phyloP scores from a whole-genome alignment of 1,140 invertebrate species.

The Wiebesia pumilae region DNA sequence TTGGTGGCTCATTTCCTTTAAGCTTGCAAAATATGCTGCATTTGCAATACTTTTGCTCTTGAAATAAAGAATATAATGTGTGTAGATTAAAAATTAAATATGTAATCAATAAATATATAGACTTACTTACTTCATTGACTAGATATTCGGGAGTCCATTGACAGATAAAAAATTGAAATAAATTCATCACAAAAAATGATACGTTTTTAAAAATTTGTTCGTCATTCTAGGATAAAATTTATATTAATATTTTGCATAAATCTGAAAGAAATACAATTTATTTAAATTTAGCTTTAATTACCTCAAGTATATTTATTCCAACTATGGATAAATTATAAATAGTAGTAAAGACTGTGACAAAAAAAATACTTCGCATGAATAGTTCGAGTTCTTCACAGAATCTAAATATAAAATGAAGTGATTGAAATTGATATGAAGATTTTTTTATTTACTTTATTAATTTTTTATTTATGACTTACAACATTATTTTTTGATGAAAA shows the following conservation, averaged over 20 bases:
- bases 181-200: not conserved
- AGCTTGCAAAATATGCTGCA: not conserved
- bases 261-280: not conserved
- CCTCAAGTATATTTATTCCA: conserved; percentile 25
- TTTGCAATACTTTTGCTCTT: conserved; percentile 19
- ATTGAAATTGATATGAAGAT: not conserved
- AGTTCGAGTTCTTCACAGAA: conserved; percentile 24
- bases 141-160: conserved; percentile 35
- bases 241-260: not conserved
- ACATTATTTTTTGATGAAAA: conserved; percentile 32
- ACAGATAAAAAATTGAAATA: conserved; percentile 26
- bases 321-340: conserved; percentile 25
- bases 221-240: not conserved
- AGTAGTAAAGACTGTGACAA: not conserved
- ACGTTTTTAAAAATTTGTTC: not conserved
- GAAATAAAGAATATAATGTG: not conserved
- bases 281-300: not conserved
- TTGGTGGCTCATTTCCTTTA: not conserved
- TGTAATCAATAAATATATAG: no score
- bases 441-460: not conserved
- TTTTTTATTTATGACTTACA: conserved; percentile 6
- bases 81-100: not conserved
- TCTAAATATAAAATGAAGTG: not conserved
- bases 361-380: not conserved
- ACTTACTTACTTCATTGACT: conserved; percentile 16